phyloP scores from a whole-genome alignment of 2,797 vertebrate genomes.

The Hafferia zeledoni region DNA sequence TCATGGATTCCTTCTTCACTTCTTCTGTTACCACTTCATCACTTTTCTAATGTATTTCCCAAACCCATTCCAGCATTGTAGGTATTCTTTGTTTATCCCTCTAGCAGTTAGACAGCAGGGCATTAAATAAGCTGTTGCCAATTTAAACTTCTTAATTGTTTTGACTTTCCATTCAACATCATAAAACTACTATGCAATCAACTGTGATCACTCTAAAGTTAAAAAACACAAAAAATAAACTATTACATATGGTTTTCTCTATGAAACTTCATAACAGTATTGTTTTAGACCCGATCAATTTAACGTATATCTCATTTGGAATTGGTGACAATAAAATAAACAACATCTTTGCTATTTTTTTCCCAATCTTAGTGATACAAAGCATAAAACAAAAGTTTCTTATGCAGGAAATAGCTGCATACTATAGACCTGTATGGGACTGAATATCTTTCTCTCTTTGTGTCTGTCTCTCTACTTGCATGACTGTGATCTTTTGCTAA shows the following conservation, averaged over 20 bases:
- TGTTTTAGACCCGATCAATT: background rate
- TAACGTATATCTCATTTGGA: background rate
- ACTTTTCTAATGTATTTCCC: slow-evolving; percentile 3
- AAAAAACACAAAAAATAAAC: background rate
- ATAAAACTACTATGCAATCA: slow-evolving; percentile 26
- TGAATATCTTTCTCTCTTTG: background rate
- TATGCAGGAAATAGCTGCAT: background rate
- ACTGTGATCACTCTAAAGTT: background rate
- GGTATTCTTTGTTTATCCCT: slow-evolving; percentile 57
- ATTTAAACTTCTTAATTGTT: slow-evolving; percentile 26
- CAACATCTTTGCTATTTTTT: background rate
- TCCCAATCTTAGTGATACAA: background rate
- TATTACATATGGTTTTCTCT: background rate
- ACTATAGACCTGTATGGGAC: background rate
- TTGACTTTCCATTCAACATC: slow-evolving; percentile 4
- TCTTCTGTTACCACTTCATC: background rate
- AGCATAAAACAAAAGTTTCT: background rate
- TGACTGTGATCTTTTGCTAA: background rate
- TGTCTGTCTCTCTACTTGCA: background rate
- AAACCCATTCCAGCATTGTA: slow-evolving; percentile 5
- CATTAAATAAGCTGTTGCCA: background rate
- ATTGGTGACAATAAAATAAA: background rate
- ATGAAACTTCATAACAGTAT: background rate
- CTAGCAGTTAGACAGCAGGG: slow-evolving; percentile 49
- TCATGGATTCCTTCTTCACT: background rate